Evolutionary conservation across 2,797 vertebrate genomes (phyloP).

Genomic region (Malurus leucopterus): DNA sequence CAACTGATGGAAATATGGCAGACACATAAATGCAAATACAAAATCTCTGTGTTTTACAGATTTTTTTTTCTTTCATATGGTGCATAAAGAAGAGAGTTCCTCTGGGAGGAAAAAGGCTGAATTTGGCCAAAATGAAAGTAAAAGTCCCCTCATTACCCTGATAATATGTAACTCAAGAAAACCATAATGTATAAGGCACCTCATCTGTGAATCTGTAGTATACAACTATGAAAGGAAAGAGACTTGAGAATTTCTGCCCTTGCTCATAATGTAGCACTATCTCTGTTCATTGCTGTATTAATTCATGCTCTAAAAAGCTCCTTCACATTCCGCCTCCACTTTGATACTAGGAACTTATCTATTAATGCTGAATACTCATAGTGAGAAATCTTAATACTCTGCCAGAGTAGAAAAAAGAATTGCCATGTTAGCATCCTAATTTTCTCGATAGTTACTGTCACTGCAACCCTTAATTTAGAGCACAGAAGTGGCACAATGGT

Average conservation of each 20-base stretch:
- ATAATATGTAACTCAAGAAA: constrained; percentile 12
- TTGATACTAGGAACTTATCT: constrained; percentile 42
- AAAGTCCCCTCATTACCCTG: constrained; percentile 6
- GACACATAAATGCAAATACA: not conserved
- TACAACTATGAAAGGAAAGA: constrained; percentile 2
- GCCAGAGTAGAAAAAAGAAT: not conserved
- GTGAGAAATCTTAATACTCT: constrained; percentile 39
- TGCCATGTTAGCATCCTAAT: not conserved
- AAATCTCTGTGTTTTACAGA: not conserved
- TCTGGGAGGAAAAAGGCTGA: not conserved
- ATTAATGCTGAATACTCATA: not conserved
- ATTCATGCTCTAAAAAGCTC: constrained; percentile 5
- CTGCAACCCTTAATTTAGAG: constrained; percentile 57
- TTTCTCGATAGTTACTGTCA: constrained; percentile 33
- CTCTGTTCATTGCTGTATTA: constrained; percentile 12
- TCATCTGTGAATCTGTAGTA: constrained; percentile 28
- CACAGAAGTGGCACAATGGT: not conserved
- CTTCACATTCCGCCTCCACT: not conserved
- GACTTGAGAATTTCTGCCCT: not conserved
- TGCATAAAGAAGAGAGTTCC: not conserved
- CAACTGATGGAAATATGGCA: not conserved
- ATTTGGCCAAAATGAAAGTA: constrained; percentile 15
- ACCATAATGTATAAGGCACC: not conserved
- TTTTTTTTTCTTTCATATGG: not conserved
- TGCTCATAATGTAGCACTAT: not conserved